phyloP scores from a whole-genome alignment of 64 coral and sea anemone species.

The Dendrophyllia cribrosa region DNA sequence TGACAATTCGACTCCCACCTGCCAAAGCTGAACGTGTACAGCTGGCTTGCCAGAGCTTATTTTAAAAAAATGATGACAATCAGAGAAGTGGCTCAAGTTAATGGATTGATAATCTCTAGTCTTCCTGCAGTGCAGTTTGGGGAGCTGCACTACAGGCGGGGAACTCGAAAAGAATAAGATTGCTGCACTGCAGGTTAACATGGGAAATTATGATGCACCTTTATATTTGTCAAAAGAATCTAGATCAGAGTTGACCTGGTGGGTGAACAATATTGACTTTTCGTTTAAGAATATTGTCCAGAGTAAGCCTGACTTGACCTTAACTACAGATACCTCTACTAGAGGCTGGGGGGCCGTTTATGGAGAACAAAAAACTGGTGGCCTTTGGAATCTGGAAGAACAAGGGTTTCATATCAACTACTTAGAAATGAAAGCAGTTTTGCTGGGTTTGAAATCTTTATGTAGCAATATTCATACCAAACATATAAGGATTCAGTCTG shows the following conservation, averaged over 20 bases:
- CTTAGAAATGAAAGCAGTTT: slow-evolving; percentile 52
- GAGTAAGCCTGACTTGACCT: slow-evolving; percentile 40
- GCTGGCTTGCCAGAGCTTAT: too few species aligned
- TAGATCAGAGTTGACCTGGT: slow-evolving; percentile 14
- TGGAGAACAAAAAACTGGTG: slow-evolving; percentile 3
- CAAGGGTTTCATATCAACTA: slow-evolving; percentile 6
- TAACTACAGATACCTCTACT: slow-evolving; percentile 51
- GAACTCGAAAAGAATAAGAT: slow-evolving; percentile 17
- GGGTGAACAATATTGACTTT: slow-evolving; percentile 17
- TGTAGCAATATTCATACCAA: slow-evolving; percentile 16
- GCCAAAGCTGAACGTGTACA: not conserved
- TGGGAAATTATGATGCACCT: slow-evolving; percentile 27
- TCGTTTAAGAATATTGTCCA: slow-evolving; percentile 25
- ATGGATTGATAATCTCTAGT: not conserved
- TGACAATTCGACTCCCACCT: slow-evolving; percentile 13
- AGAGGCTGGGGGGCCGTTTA: slow-evolving; percentile 41
- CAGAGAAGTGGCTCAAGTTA: slow-evolving; percentile 15
- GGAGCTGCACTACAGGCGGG: slow-evolving; percentile 27
- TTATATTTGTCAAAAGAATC: not conserved
- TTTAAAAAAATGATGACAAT: not conserved
- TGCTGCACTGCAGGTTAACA: not conserved
- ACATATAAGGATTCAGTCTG: slow-evolving; percentile 39
- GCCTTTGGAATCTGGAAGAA: slow-evolving; percentile 19
- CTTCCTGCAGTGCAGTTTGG: slow-evolving; percentile 21
- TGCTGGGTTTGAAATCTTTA: slow-evolving; percentile 10